Base-by-base conservation (phyloP, 1,140 invertebrate species). In the Drosophila baimaii region DNA sequence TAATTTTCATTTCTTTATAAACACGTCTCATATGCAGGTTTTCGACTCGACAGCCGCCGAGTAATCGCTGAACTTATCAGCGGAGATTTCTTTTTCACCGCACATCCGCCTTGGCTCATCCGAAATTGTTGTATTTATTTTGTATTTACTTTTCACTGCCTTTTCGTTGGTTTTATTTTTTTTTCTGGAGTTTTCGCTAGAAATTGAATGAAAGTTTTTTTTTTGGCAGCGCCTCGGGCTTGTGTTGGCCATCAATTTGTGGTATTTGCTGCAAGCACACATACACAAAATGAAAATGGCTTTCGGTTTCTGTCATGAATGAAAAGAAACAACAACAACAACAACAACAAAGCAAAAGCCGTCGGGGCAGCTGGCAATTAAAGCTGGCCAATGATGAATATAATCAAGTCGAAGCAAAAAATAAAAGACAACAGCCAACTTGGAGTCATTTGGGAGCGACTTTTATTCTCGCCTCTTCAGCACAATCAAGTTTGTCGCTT, bases 401-500 rank as follows among this genome's bases (percentile, higher is more conserved):
- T 70, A 71, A 71, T 70, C 33, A 41, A 74, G 41, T 31, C 19
- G n/a, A 17, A 68, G 31, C 27, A 27, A 27, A 49, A 43, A 8
- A 43, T n/a, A n/a, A 63, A 65, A 39, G n/a, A 59, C 39, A 72
- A 15, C 56, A 62, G 23, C 41, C 19, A 21, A 35, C 33, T 56
- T 31, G 31, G 35, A 29, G 55, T 55, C 59, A 63, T 35, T 65
- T 46, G 41, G 31, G 19, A 31, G 39, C 54, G 58, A 59, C 39
- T 61, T 51, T 79, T 70, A 76, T 81, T 63, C 69, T 77, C 47
- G 47, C 52, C 65, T 46, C 56, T 54, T 29, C 27, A 39, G 5
- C 49, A 15, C 63, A 75, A 78, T 78, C 85, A 68, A 90, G 90
- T 91, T 91, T 85, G 85, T 91, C 84, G 80, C 86, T 56, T 85